Percentiles rank a stretch among this genome's conserved stretches.
These are phyloP conservation scores for Anguilla anguilla DNA, from an alignment of 2,797 vertebrate species.

Conservation along the genomic window DNA sequence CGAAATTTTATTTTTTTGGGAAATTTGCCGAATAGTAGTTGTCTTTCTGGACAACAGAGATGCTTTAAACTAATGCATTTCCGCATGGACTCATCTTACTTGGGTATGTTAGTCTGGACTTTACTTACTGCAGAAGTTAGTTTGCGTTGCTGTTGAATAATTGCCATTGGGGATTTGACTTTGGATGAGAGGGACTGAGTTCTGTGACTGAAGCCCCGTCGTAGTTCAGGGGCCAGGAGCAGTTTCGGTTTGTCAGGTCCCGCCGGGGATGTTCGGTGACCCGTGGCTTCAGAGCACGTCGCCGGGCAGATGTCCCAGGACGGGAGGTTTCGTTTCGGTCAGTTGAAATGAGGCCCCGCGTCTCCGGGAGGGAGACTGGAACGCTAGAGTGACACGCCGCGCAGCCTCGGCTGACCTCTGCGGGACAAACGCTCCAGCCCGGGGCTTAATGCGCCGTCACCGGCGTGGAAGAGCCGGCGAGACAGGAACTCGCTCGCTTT, in stretches of 20 bases:
- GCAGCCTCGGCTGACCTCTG: background rate
- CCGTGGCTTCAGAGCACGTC: background rate
- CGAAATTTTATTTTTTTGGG: background rate
- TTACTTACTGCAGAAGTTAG: too few relatives aligned
- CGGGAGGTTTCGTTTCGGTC: conserved; percentile 3
- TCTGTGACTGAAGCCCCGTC: background rate
- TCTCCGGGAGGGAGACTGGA: background rate
- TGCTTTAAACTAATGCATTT: background rate
- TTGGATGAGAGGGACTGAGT: background rate
- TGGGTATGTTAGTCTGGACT: background rate
- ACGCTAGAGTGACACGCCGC: background rate
- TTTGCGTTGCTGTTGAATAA: too few relatives aligned
- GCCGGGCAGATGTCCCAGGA: conserved; percentile 12
- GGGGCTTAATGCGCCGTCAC: background rate
- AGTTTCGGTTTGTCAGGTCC: background rate
- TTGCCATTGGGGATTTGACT: too few relatives aligned
- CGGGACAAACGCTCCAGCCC: background rate
- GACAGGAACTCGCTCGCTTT: background rate
- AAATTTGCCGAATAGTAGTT: background rate
- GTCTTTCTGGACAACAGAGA: background rate
- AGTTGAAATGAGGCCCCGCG: conserved; percentile 5
- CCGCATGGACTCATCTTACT: background rate
- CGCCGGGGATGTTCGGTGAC: conserved; percentile 18
- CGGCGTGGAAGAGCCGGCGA: background rate
- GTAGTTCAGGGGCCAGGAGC: background rate